phyloP scores from a whole-genome alignment of 1,140 invertebrate species.

The Formica exsecta region DNA sequence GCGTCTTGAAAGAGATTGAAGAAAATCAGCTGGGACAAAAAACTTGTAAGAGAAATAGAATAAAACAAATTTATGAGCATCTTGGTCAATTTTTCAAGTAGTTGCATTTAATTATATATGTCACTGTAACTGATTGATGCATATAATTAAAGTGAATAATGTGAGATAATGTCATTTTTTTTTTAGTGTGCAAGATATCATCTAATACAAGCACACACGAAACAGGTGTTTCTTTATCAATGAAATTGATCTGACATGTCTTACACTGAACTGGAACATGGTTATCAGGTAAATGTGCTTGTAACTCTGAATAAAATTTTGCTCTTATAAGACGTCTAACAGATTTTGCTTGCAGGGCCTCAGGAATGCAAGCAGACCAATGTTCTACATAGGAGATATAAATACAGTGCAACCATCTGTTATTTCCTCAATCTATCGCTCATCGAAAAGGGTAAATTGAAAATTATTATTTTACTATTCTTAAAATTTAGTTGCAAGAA shows the following conservation, averaged over 20 bases:
- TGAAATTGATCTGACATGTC: conserved; percentile 90
- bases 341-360: conserved; percentile 78
- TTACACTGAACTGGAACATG: conserved; percentile 95
- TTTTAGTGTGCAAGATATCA: conserved; percentile 48
- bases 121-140: not conserved
- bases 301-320: not conserved
- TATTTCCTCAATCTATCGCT: conserved; percentile 81
- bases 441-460: conserved; percentile 82
- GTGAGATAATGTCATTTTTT: not conserved
- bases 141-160: not conserved
- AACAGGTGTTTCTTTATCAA: conserved; percentile 78
- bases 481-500: not conserved
- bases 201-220: conserved; percentile 42
- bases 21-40: not conserved
- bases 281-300: conserved; percentile 90
- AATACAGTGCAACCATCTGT: conserved; percentile 78
- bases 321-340: not conserved
- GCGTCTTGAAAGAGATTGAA: not conserved
- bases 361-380: conserved; percentile 82
- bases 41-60: not conserved
- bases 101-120: not conserved
- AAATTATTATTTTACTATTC: conserved; percentile 61
- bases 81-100: not conserved
- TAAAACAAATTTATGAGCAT: not conserved
- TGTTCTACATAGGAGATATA: conserved; percentile 85